These are phyloP conservation scores for Urechis unicinctus DNA, from an alignment of 2,888 invertebrate species.

Conservation along the genomic window DNA sequence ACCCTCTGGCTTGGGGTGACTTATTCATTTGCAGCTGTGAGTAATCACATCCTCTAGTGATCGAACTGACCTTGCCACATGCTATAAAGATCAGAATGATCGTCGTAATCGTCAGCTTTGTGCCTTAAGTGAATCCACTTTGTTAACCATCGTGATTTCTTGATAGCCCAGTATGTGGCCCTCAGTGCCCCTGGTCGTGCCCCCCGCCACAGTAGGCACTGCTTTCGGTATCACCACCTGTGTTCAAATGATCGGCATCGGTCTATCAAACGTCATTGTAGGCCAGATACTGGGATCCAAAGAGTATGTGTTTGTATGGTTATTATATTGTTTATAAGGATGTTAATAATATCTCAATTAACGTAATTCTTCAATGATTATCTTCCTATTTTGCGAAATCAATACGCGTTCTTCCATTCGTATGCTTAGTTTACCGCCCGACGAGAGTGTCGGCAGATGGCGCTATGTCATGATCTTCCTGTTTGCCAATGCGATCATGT, in stretches of 20 bases:
- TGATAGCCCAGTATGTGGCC: slow-evolving; percentile 51
- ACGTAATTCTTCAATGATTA: too few relatives aligned
- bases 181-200: slow-evolving; percentile 49
- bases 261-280: slow-evolving; percentile 47
- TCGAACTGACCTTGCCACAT: too few relatives aligned
- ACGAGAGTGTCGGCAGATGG: slow-evolving; percentile 35
- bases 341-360: neutral
- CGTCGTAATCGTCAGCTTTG: neutral
- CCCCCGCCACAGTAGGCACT: slow-evolving; percentile 48
- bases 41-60: slow-evolving; percentile 18
- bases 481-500: slow-evolving; percentile 42
- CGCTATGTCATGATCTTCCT: slow-evolving; percentile 50
- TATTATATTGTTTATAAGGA: too few relatives aligned
- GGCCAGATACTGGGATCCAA: slow-evolving; percentile 44
- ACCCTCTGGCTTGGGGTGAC: slow-evolving; percentile 50
- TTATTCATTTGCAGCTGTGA: slow-evolving; percentile 51
- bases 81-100: too few relatives aligned
- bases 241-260: slow-evolving; percentile 51
- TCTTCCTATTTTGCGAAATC: too few relatives aligned
- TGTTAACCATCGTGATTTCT: too few relatives aligned
- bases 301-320: slow-evolving; percentile 23
- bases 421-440: slow-evolving; percentile 5
- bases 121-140: neutral
- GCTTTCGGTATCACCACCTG: slow-evolving; percentile 51
- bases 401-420: too few relatives aligned